Conservation (phyloP, 2,797 vertebrate species). For the Luscinia megarhynchos region DNA sequence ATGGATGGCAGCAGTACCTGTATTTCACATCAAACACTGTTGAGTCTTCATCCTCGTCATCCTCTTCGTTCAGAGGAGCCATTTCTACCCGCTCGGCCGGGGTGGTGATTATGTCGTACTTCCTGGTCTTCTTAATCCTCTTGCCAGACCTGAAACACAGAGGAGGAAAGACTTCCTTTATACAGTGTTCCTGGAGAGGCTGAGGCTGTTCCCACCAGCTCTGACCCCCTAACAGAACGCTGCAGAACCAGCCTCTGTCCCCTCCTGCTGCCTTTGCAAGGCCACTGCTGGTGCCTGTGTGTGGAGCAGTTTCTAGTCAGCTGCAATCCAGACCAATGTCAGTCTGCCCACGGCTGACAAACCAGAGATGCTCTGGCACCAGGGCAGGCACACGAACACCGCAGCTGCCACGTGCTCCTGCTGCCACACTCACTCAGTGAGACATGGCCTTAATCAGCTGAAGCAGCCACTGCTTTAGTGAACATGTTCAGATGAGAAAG, state of each 20-base stretch:
- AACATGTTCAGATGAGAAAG: background rate
- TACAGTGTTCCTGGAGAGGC: background rate
- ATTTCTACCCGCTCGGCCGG: constrained; percentile 95
- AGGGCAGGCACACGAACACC: fast-evolving
- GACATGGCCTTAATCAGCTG: background rate
- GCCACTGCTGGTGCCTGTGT: background rate
- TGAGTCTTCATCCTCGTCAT: constrained; percentile 92
- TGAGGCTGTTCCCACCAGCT: background rate
- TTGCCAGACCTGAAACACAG: constrained; percentile 84
- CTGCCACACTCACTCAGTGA: background rate
- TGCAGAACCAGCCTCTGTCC: background rate
- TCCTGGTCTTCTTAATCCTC: constrained; percentile 91
- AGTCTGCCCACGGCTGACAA: background rate
- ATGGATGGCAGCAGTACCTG: constrained; percentile 78
- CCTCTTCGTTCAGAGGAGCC: constrained; percentile 94
- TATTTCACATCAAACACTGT: constrained; percentile 97
- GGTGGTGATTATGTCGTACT: constrained; percentile 97
- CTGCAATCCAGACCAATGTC: background rate
- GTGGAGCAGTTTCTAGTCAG: background rate
- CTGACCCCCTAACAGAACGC: background rate
- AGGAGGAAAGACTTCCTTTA: background rate
- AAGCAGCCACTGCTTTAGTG: constrained; percentile 1
- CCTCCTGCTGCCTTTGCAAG: background rate
- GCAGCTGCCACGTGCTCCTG: background rate
- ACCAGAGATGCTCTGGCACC: background rate